phyloP scores from a whole-genome alignment of 2,888 invertebrate genomes.

The Galeopsomyia nigrocyanea region DNA sequence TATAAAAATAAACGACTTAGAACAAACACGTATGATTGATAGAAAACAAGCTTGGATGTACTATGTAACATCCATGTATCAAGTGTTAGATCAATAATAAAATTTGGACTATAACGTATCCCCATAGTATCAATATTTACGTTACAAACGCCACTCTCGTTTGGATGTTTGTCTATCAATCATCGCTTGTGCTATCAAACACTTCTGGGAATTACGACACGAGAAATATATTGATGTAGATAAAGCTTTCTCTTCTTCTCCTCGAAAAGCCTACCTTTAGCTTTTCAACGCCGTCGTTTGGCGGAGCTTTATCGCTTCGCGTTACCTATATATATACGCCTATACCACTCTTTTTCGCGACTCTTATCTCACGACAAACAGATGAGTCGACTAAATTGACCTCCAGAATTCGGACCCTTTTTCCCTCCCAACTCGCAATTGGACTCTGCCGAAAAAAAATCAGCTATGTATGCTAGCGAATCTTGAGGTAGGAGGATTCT shows the following conservation, averaged over 20 bases:
- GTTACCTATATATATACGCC: not conserved
- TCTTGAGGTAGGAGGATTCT: not conserved
- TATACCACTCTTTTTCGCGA: not conserved
- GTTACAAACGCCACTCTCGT: not conserved
- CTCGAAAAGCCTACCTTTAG: not conserved
- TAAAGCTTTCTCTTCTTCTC: not conserved
- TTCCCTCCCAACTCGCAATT: too few relatives aligned
- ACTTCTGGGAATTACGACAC: not conserved
- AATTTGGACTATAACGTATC: not conserved
- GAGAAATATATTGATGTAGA: constrained; percentile 10
- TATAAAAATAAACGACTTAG: too few relatives aligned
- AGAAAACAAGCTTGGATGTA: too few relatives aligned
- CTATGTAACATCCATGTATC: too few relatives aligned
- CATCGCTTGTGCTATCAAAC: not conserved
- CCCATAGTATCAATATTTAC: constrained; percentile 9
- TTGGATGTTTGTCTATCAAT: not conserved
- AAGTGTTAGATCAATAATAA: too few relatives aligned
- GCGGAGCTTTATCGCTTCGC: constrained; percentile 3
- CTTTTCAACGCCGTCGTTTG: not conserved
- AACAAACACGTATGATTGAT: too few relatives aligned
- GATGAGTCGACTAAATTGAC: constrained; percentile 40
- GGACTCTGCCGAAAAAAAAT: constrained; percentile 5
- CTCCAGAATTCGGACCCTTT: constrained; percentile 17
- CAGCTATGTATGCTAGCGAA: not conserved
- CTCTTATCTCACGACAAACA: constrained; percentile 37